Evolutionary conservation across 2,113 vertebrate species (phyloP).

Genomic region (Peromyscus maniculatus): DNA sequence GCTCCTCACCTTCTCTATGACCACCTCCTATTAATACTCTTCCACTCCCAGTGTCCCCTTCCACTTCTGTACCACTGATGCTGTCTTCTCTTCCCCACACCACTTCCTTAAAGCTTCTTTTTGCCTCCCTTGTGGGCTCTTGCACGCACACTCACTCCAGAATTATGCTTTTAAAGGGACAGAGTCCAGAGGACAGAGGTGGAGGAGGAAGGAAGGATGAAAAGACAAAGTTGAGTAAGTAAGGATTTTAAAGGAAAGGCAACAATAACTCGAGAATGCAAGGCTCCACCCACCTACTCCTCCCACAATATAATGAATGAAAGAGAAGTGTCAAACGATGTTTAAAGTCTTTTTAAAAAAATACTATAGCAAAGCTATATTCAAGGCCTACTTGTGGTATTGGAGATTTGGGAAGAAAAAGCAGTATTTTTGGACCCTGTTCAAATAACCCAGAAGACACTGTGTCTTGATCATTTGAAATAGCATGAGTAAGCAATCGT

Average conservation of each 20-base stretch:
- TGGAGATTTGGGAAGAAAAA: slow-evolving; percentile 42
- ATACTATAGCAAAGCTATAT: slow-evolving; percentile 23
- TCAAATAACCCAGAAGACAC: slow-evolving; percentile 65
- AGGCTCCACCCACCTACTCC: not conserved
- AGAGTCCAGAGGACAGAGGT: too few relatives aligned
- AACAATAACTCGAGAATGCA: not conserved
- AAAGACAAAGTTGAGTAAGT: not conserved
- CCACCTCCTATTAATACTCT: too few relatives aligned
- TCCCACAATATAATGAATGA: not conserved
- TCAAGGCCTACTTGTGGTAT: slow-evolving; percentile 22
- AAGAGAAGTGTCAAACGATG: slow-evolving; percentile 7
- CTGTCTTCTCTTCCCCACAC: not conserved
- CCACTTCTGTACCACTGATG: too few relatives aligned
- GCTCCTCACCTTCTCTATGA: not conserved
- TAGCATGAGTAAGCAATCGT: slow-evolving; percentile 18
- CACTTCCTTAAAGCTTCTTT: not conserved
- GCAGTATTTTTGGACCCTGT: slow-evolving; percentile 5
- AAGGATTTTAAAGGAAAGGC: not conserved
- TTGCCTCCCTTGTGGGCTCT: not conserved
- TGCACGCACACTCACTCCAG: not conserved
- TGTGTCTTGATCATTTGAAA: slow-evolving; percentile 34
- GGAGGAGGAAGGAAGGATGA: not conserved
- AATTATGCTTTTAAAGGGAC: not conserved
- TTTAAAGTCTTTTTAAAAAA: not conserved
- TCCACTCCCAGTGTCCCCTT: not conserved